Base-by-base conservation (phyloP, 2,888 invertebrate species). In the Theodoxus fluviatilis region DNA sequence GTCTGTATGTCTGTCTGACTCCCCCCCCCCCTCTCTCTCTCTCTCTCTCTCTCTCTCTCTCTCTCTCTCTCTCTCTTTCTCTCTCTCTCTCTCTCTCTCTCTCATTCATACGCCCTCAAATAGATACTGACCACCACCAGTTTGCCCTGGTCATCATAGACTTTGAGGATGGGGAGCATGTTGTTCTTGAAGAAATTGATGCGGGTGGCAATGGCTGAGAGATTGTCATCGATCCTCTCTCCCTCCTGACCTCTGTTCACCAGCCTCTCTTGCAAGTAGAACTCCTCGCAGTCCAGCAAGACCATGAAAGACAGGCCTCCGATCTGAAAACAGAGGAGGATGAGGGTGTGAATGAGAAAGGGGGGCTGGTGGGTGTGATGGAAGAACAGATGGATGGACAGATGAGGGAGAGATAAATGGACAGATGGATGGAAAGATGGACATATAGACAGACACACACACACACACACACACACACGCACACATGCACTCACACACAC, bases 271-370 rank as follows among this genome's bases (percentile, higher is more conserved):
- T 80, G 80, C 79, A 84, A 76, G 70, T 78, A 81, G 57, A 78
- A 75, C 67, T 85, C 84, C 22, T 84, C 78, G 83, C 80, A 78
- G 85, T 86, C 86, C 68, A 86, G 76, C 59, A 86, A 70, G 33
- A 86, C 69, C n/a, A 79, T 81, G 71, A 80, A 80, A 43, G 74
- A 77, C 33, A 83, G 68, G 1, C 84, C 85, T 52, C 85, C 85
- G 73, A 84, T 80, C 84, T 84, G 75, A 18, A 77, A 74, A 33
- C 28, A 47, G 33, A 52, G n/a, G 52, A 28, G n/a, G 6, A 68
- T 28, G 31, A 35, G 4, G 31, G n/a, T n/a, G n/a, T n/a, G n/a
- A n/a, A n/a, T n/a, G n/a, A n/a, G n/a, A n/a, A n/a, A n/a, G n/a
- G n/a, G n/a, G n/a, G n/a, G n/a, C n/a, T n/a, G n/a, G n/a, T n/a